Evolutionary conservation across 2,888 invertebrate genomes (phyloP).

Genomic region (Priocnemis perturbator): DNA sequence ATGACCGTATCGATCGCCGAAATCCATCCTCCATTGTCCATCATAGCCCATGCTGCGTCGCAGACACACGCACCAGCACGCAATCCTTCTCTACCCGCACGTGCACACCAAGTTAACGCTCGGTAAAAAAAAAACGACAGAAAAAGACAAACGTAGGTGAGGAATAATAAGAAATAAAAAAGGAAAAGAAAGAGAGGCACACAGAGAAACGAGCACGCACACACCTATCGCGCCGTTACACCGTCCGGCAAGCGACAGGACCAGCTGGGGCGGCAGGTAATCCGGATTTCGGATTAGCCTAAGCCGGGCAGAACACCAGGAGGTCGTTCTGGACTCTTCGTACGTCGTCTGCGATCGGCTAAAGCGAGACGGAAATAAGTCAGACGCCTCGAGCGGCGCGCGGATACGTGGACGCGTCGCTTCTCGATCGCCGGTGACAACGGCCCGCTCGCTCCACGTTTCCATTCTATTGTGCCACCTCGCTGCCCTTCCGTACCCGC

Average conservation of each 20-base stretch:
- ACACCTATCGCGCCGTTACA: too few relatives aligned
- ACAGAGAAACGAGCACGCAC: too few relatives aligned
- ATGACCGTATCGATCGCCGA: too few relatives aligned
- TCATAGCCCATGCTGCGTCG: too few relatives aligned
- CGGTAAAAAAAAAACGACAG: too few relatives aligned
- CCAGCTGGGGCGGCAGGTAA: conserved; percentile 68
- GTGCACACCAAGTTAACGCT: too few relatives aligned
- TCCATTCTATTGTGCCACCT: conserved; percentile 48
- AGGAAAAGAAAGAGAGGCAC: too few relatives aligned
- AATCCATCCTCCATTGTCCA: too few relatives aligned
- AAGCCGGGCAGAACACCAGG: conserved; percentile 63
- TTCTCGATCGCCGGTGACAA: conserved; percentile 45
- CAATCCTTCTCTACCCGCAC: too few relatives aligned
- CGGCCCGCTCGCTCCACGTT: conserved; percentile 45
- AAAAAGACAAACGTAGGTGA: too few relatives aligned
- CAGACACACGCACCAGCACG: too few relatives aligned
- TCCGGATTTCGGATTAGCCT: conserved; percentile 74
- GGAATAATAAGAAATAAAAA: too few relatives aligned
- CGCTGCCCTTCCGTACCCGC: not conserved
- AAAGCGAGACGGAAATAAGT: conserved; percentile 53
- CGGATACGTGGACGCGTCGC: conserved; percentile 47
- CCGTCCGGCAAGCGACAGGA: conserved; percentile 52
- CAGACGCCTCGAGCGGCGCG: conserved; percentile 39
- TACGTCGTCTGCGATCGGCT: not conserved
- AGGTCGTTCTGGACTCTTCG: conserved; percentile 54